Conservation (phyloP, 2,888 invertebrate species). For the Pocota personata region DNA sequence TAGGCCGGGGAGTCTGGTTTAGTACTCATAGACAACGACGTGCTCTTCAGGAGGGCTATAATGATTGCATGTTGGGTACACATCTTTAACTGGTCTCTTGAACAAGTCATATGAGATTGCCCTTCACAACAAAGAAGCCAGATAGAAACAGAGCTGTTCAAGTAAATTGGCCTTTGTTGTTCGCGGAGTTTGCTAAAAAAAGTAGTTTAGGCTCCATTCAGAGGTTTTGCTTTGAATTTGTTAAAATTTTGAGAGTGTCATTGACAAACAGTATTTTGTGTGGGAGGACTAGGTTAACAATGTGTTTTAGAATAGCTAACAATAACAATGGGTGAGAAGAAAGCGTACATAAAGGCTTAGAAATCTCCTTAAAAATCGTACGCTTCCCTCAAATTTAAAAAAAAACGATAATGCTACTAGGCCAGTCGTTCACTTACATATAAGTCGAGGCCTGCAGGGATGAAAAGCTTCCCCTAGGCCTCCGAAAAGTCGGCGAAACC, state of each 20-base stretch:
- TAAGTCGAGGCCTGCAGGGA: too few relatives aligned
- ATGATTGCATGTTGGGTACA: conserved; percentile 37
- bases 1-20: conserved; percentile 22
- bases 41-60: conserved; percentile 14
- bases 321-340: too few relatives aligned
- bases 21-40: conserved; percentile 15
- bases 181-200: conserved; percentile 4
- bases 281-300: background rate
- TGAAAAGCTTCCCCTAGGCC: too few relatives aligned
- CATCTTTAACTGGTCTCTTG: conserved; percentile 53
- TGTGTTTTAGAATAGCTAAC: too few relatives aligned
- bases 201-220: background rate
- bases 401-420: too few relatives aligned
- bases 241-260: background rate
- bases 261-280: background rate
- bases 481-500: too few relatives aligned
- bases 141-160: conserved; percentile 18
- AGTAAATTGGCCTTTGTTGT: conserved; percentile 59
- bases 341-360: too few relatives aligned
- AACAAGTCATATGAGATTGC: conserved; percentile 56
- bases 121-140: conserved; percentile 46
- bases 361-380: too few relatives aligned
- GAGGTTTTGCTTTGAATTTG: conserved; percentile 15
- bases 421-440: too few relatives aligned
- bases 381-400: too few relatives aligned